Base-by-base conservation (phyloP, 2,113 vertebrate genomes). In the Arizona elegans region DNA sequence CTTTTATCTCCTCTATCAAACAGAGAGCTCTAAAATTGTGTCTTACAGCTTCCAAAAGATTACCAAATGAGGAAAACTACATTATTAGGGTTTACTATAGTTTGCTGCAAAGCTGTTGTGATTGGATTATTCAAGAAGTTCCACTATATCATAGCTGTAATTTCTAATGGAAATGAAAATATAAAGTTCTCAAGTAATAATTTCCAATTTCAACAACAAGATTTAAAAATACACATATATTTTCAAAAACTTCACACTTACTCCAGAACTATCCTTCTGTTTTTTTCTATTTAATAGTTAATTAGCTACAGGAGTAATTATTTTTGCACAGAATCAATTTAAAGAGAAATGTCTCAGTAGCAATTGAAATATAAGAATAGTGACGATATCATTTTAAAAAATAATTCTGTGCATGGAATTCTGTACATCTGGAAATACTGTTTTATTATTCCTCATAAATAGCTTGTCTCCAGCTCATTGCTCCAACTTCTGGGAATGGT, bases 321-420 rank as follows among this genome's bases (percentile, higher is more conserved):
- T 91, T 97, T 97, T 98, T 97, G 97, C 97, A 98, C 95, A 4
- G 86, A 92, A 94, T 95, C 89, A 93, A 91, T 91, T 93, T 94
- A 93, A 86, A 95, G 95, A 95, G 95, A 92, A 95, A 91, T 95
- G 54, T 97, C 94, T 92, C 89, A 92, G 38, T 94, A 95, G 94
- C 91, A 90, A 93, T 95, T 90, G 93, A 95, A 96, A 96, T 38
- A 81, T 94, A 96, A 94, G 94, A 94, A 96, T 96, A 94, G 92
- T 90, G 94, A 94, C 95, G 95, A 87, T 92, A 95, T 87, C n/a
- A 55, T 85, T 96, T 62, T 92, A 93, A 94, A 95, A 95, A 96
- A 93, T n/a, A 94, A 92, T 91, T 94, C 94, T 5, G 56, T 93
- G 93, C 4, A 89, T 86, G 70, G 75, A 96, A 93, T 53, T 70